Evolutionary conservation across 2,888 invertebrate genomes (phyloP).

Genomic region (Protodeltote pygarga): DNA sequence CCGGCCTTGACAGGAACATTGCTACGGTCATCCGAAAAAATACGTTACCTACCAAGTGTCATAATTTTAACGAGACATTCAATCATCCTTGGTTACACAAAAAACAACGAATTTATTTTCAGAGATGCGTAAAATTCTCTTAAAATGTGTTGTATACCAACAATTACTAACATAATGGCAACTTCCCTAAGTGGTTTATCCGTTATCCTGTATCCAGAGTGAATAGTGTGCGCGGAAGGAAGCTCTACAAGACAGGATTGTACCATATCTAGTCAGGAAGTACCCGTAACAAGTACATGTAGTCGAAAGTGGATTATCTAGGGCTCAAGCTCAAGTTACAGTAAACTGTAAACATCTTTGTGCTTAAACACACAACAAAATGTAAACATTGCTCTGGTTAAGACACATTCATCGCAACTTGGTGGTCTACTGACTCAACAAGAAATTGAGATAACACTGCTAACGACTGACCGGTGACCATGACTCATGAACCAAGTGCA

Average conservation of each 20-base stretch:
- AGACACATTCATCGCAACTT: conserved; percentile 46
- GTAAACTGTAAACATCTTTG: conserved; percentile 57
- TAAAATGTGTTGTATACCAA: conserved; percentile 16
- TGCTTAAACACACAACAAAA: conserved; percentile 19
- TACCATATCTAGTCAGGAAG: conserved; percentile 80
- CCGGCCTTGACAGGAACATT: conserved; percentile 74
- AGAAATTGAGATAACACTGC: conserved; percentile 47
- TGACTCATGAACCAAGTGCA: conserved; percentile 42
- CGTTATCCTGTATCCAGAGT: conserved; percentile 65
- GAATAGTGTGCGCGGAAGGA: conserved; percentile 74
- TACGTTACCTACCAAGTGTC: conserved; percentile 26
- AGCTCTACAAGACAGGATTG: conserved; percentile 75
- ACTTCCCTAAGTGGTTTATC: conserved; percentile 77
- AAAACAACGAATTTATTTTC: conserved; percentile 25
- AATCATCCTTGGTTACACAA: conserved; percentile 26
- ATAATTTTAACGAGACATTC: conserved; percentile 32
- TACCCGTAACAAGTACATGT: conserved; percentile 65
- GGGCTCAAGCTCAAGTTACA: conserved; percentile 70
- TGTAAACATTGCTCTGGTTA: conserved; percentile 51
- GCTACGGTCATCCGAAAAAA: conserved; percentile 45
- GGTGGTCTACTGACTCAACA: conserved; percentile 67
- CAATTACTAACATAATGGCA: no score
- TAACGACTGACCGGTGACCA: conserved; percentile 39
- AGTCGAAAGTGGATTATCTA: conserved; percentile 72
- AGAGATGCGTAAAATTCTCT: conserved; percentile 14